Conservation (phyloP, 2,888 invertebrate species). For the Oscheius sp. region DNA sequence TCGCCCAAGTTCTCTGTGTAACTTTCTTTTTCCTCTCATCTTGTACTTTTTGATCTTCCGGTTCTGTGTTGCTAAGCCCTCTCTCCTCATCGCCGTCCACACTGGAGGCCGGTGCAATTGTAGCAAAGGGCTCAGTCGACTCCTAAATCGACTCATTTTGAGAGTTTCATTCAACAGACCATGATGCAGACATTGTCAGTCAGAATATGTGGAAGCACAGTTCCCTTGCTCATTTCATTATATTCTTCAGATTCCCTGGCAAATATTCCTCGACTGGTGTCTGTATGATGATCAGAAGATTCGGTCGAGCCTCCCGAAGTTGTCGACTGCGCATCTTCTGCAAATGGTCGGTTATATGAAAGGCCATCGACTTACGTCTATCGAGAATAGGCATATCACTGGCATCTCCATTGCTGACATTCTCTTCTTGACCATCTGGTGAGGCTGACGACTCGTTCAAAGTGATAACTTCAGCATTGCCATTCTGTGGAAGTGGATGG, state of each 20-base stretch:
- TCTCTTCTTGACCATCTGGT: not conserved
- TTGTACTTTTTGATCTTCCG: not conserved
- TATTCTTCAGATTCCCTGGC: not conserved
- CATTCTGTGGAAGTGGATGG: too few relatives aligned
- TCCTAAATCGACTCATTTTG: not conserved
- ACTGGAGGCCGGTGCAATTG: not conserved
- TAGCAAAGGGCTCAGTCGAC: not conserved
- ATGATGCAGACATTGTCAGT: not conserved
- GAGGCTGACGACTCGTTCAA: not conserved
- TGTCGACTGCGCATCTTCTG: not conserved
- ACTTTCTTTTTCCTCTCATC: not conserved
- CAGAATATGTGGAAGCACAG: too few relatives aligned
- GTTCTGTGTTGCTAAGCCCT: not conserved
- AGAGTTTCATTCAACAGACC: not conserved
- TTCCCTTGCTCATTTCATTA: not conserved
- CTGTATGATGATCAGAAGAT: not conserved
- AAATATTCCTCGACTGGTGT: not conserved
- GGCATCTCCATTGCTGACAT: not conserved
- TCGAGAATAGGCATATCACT: slow-evolving; percentile 17
- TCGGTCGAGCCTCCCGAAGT: not conserved
- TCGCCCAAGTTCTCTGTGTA: not conserved
- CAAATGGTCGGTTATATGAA: too few relatives aligned
- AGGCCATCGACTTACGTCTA: not conserved
- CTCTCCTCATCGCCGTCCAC: not conserved
- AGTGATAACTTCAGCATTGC: slow-evolving; percentile 3